A percentile compares a stretch with the other conserved stretches of the same genome.
phyloP scores from a whole-genome alignment of 2,888 invertebrate genomes.

The Acanthacorydalis orientalis region DNA sequence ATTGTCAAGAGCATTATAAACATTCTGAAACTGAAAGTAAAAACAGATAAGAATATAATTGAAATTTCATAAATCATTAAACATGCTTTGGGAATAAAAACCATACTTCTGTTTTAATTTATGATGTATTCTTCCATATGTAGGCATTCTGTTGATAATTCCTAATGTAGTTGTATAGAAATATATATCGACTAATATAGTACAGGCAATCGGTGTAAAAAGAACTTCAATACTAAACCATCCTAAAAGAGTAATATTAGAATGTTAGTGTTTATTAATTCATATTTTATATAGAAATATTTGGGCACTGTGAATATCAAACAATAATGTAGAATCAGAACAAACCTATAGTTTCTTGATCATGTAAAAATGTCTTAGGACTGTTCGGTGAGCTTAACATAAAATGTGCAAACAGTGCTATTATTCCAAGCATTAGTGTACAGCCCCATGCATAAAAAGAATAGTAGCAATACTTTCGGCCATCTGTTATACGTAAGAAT shows the following conservation, averaged over 20 bases:
- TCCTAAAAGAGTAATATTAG: conserved; percentile 30
- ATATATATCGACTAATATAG: conserved; percentile 59
- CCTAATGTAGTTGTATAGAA: conserved; percentile 66
- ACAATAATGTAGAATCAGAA: conserved; percentile 4
- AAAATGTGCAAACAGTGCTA: conserved; percentile 69
- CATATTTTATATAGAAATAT: conserved; percentile 2
- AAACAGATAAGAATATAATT: conserved; percentile 8
- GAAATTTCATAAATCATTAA: not conserved
- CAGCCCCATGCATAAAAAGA: conserved; percentile 66
- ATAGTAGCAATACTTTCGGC: conserved; percentile 74
- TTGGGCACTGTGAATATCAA: conserved; percentile 1
- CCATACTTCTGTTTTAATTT: conserved; percentile 66
- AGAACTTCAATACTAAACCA: conserved; percentile 70
- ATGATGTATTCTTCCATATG: conserved; percentile 73
- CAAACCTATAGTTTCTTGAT: conserved; percentile 57
- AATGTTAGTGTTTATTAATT: not conserved
- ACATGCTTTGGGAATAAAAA: not conserved
- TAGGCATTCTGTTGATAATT: conserved; percentile 62
- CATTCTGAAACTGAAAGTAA: conserved; percentile 54
- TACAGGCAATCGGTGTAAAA: conserved; percentile 67
- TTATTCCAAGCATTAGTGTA: conserved; percentile 48
- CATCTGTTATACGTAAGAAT: conserved; percentile 69
- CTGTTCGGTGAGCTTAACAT: conserved; percentile 50
- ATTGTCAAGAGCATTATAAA: conserved; percentile 57
- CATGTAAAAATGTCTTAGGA: conserved; percentile 33